Evolutionary conservation across 2,888 invertebrate species (phyloP).

Genomic region (Diarsia mendica): DNA sequence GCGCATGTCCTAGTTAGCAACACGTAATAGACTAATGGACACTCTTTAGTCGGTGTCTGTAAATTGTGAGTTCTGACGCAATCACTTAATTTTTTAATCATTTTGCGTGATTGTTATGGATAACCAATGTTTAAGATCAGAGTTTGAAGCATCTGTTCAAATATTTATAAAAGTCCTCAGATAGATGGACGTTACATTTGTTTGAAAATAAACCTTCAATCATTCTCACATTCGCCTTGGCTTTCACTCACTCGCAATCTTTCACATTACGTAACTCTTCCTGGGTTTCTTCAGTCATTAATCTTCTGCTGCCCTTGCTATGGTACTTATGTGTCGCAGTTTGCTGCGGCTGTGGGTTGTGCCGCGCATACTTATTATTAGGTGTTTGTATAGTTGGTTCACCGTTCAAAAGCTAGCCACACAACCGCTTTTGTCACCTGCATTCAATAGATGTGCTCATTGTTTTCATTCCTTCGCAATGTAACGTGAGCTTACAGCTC

Average conservation of each 20-base stretch:
- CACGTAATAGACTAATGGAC: slow-evolving; percentile 63
- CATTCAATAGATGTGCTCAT: slow-evolving; percentile 76
- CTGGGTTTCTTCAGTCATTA: slow-evolving; percentile 58
- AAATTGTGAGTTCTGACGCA: slow-evolving; percentile 57
- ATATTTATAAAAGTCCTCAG: slow-evolving; percentile 15
- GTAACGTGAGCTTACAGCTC: slow-evolving; percentile 79
- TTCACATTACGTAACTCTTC: slow-evolving; percentile 60
- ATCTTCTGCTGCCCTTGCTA: slow-evolving; percentile 56
- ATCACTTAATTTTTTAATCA: slow-evolving; percentile 52
- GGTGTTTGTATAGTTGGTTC: slow-evolving; percentile 60
- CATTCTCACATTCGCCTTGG: slow-evolving; percentile 56
- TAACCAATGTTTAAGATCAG: slow-evolving; percentile 22
- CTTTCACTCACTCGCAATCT: slow-evolving; percentile 55
- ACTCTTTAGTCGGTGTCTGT: slow-evolving; percentile 50
- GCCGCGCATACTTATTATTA: slow-evolving; percentile 54
- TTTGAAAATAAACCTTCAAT: slow-evolving; percentile 51
- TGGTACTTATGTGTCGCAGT: slow-evolving; percentile 49
- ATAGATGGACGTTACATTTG: slow-evolving; percentile 17
- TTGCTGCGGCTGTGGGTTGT: slow-evolving; percentile 36
- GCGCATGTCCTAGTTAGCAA: slow-evolving; percentile 68
- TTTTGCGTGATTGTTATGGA: slow-evolving; percentile 55
- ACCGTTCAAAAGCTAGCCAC: slow-evolving; percentile 64
- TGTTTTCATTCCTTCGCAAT: slow-evolving; percentile 80
- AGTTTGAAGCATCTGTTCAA: not conserved
- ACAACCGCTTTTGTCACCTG: slow-evolving; percentile 76